phyloP scores from a whole-genome alignment of 2,888 invertebrate genomes.

The Exocentrus adspersus region DNA sequence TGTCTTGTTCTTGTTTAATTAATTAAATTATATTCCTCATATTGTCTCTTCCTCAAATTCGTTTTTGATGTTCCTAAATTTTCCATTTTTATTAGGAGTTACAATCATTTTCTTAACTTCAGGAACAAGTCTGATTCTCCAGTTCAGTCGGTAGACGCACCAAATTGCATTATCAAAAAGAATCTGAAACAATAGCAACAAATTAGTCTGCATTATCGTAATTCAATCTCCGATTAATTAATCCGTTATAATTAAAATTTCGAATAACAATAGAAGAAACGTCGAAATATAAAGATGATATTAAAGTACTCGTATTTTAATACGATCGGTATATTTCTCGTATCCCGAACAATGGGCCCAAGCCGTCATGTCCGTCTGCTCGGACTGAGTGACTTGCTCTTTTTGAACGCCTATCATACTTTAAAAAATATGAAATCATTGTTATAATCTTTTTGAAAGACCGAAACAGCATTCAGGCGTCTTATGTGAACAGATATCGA shows the following conservation, averaged over 20 bases:
- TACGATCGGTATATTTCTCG: conserved; percentile 38
- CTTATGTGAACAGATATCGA: conserved; percentile 39
- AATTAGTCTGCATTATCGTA: conserved; percentile 10
- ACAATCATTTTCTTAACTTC: too few relatives aligned
- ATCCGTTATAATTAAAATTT: conserved; percentile 18
- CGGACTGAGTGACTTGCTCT: conserved; percentile 49
- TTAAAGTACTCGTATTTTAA: conserved; percentile 30
- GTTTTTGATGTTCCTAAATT: background rate
- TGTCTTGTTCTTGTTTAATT: background rate
- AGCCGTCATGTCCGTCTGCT: conserved; percentile 47
- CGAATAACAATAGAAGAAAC: conserved; percentile 21
- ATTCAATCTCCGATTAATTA: conserved; percentile 22
- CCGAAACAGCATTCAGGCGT: conserved; percentile 49
- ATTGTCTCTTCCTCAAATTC: background rate
- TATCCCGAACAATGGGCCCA: conserved; percentile 46
- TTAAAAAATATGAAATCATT: conserved; percentile 54
- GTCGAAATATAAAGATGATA: conserved; percentile 19
- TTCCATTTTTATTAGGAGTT: too few relatives aligned
- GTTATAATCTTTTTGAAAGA: conserved; percentile 55
- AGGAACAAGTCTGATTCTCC: background rate
- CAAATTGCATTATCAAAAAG: background rate
- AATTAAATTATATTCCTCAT: background rate
- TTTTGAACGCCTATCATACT: conserved; percentile 52
- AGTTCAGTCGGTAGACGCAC: background rate
- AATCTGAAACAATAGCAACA: conserved; percentile 10